Conservation (phyloP, 1,140 invertebrate genomes). For the Samia ricini region DNA sequence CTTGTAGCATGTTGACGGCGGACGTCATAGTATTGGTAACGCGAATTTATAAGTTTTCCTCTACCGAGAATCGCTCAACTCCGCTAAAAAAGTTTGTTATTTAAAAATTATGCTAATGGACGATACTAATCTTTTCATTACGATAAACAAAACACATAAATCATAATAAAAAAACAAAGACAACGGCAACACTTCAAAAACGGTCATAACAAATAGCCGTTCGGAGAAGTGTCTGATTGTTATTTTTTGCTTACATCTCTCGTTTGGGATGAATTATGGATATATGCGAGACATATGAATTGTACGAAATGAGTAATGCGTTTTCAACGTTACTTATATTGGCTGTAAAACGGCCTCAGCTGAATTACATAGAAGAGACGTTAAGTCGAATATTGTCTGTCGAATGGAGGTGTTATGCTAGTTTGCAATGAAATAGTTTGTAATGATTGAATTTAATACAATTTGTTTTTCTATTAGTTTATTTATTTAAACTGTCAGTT, state of each 20-base stretch:
- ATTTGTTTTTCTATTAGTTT: too few relatives aligned
- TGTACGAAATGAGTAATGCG: conserved; percentile 36
- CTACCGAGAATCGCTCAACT: too few relatives aligned
- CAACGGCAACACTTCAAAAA: neutral
- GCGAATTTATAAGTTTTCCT: too few relatives aligned
- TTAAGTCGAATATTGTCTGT: conserved; percentile 19
- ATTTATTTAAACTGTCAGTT: too few relatives aligned
- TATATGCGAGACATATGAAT: conserved; percentile 34
- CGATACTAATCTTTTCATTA: too few relatives aligned
- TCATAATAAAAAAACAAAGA: conserved; percentile 4
- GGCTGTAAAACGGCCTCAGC: conserved; percentile 27
- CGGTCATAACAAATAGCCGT: conserved; percentile 1
- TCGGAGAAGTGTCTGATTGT: neutral
- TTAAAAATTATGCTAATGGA: too few relatives aligned
- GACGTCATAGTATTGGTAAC: too few relatives aligned
- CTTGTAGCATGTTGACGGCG: too few relatives aligned
- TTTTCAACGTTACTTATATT: conserved; percentile 40
- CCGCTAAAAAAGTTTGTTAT: too few relatives aligned
- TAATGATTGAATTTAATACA: neutral
- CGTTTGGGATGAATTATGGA: conserved; percentile 10
- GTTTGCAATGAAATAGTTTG: neutral
- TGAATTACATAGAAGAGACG: conserved; percentile 22
- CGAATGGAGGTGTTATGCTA: neutral
- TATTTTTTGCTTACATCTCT: conserved; percentile 7
- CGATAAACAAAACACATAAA: neutral